phyloP scores from a whole-genome alignment of 2,888 invertebrate genomes.

The Cataglyphis livida region DNA sequence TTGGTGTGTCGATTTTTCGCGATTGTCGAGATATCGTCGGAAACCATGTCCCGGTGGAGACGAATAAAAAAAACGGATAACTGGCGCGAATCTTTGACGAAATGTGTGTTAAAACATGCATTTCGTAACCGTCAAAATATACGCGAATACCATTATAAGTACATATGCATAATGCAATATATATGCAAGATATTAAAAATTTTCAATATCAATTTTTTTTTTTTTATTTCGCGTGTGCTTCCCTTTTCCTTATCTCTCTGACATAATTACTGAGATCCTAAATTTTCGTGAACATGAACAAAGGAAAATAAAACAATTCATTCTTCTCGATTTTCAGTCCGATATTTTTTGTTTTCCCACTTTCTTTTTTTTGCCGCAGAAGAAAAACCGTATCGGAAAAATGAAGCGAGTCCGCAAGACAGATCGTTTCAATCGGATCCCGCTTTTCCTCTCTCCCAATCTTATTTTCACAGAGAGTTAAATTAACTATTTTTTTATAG shows the following conservation, averaged over 20 bases:
- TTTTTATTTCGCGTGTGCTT: background rate
- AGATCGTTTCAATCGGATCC: slow-evolving; percentile 69
- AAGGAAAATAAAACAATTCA: slow-evolving; percentile 31
- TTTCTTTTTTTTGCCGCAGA: slow-evolving; percentile 43
- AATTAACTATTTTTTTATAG: slow-evolving; percentile 85
- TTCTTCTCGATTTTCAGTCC: slow-evolving; percentile 22
- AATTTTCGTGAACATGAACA: background rate
- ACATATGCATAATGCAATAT: background rate
- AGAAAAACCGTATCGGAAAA: slow-evolving; percentile 34
- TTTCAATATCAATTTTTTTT: background rate
- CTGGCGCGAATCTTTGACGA: background rate
- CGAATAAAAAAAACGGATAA: slow-evolving; percentile 13
- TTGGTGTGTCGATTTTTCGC: background rate
- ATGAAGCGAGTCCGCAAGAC: slow-evolving; percentile 52
- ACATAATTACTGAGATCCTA: background rate
- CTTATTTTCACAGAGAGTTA: slow-evolving; percentile 76
- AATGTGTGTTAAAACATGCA: background rate
- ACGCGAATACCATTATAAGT: slow-evolving; percentile 11
- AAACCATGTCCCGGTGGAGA: background rate
- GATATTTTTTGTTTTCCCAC: background rate
- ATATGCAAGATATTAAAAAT: background rate
- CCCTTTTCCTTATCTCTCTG: background rate
- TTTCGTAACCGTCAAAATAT: slow-evolving; percentile 11
- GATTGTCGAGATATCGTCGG: slow-evolving; percentile 10
- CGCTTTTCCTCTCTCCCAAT: slow-evolving; percentile 61